A percentile compares a stretch with the other conserved stretches of the same genome.
phyloP scores from a whole-genome alignment of 2,113 vertebrate genomes.

The Malurus melanocephalus region DNA sequence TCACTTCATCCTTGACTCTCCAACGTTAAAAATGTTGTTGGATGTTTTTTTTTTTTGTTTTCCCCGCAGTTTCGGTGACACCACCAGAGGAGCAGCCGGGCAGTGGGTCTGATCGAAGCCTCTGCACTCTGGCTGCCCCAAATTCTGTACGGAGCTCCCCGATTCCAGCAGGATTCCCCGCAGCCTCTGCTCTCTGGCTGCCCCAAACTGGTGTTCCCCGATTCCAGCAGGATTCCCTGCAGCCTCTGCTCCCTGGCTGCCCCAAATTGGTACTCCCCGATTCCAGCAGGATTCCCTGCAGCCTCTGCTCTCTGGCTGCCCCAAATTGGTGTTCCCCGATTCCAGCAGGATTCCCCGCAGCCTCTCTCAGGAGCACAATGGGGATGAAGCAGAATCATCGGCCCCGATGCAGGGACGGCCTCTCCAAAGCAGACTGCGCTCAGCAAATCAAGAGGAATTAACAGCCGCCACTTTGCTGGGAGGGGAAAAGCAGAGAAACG shows the following conservation, averaged over 20 bases:
- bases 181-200: neutral
- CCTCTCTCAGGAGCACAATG: neutral
- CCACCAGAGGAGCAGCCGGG: neutral
- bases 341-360: neutral
- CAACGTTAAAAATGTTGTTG: too few relatives aligned
- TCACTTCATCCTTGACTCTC: too few relatives aligned
- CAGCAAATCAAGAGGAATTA: conserved; percentile 54
- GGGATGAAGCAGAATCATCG: conserved; percentile 20
- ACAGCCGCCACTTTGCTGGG: conserved; percentile 7
- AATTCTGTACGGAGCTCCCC: too few relatives aligned
- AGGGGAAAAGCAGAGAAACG: neutral
- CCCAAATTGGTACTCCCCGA: neutral
- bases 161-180: neutral
- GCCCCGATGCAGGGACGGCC: neutral
- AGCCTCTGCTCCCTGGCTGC: neutral
- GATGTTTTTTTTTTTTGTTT: too few relatives aligned
- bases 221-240: neutral
- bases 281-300: too few relatives aligned
- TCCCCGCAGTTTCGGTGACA: too few relatives aligned
- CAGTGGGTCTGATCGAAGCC: too few relatives aligned
- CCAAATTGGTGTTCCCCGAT: neutral
- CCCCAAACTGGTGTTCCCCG: too few relatives aligned
- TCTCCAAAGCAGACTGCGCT: conserved; percentile 29
- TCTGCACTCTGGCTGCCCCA: neutral
- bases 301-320: too few relatives aligned